Base-by-base conservation (phyloP, 2,888 invertebrate species). In the Siphonodentalium dalli region DNA sequence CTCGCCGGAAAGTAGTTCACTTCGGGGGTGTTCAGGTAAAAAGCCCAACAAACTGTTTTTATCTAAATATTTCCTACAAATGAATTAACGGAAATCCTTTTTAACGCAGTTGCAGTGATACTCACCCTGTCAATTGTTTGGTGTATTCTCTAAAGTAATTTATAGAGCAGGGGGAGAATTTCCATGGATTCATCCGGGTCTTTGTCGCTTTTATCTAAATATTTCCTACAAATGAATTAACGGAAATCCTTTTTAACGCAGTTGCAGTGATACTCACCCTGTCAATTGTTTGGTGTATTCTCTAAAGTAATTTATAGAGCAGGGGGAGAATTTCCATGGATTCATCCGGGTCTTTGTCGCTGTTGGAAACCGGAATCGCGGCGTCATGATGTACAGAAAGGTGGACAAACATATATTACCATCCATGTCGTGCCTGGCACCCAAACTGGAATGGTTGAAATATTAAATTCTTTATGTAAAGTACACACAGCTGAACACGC, bases 381-480 rank as follows among this genome's bases (percentile, higher is more conserved):
- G 57, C 40, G 65, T 65, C 65, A 65, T 65, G 26, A 65, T 61
- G 38, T 62, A 65, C 28, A 56, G 54, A 37, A 58, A 50, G 38
- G 56, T 56, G 34, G 62, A 50, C 33, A 60, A 49, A 15, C 65
- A 65, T 1, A 49, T 56, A 44, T 65, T 65, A n/a, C 58, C 62
- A 44, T 65, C 60, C 60, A 63, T 62, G 52, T 65, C 65, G 39
- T 65, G 65, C 0, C 62, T 44, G 1, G 65, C 58, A 8, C 65
- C 62, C 0, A 65, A 46, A 42, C 65, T 65, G 49, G 8, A 49
- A 31, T n/a, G n/a, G n/a, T n/a, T n/a, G n/a, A n/a, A n/a, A n/a
- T n/a, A n/a, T n/a, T n/a, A n/a, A n/a, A n/a, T n/a, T n/a, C n/a
- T n/a, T n/a, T n/a, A n/a, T n/a, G n/a, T n/a, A n/a, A n/a, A n/a